Conservation (phyloP, 1,140 invertebrate species). For the Pachyrhynchus sulphureomaculatus region DNA sequence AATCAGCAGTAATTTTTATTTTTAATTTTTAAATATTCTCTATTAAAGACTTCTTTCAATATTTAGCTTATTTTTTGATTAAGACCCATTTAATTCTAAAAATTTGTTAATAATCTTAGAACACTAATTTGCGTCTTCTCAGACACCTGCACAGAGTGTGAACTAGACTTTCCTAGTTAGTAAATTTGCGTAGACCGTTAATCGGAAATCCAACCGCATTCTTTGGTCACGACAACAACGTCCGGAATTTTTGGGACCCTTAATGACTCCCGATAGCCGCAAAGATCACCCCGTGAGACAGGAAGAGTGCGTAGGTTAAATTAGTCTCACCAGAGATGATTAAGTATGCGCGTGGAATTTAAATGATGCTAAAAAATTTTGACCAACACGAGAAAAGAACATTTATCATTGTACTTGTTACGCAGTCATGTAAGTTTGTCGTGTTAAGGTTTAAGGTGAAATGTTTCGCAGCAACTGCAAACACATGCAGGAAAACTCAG, state of each 20-base stretch:
- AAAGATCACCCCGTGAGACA: constrained; percentile 21
- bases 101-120: too few species aligned
- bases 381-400: constrained; percentile 23
- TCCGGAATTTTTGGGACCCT: constrained; percentile 9
- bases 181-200: constrained; percentile 19
- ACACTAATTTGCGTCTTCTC: background rate
- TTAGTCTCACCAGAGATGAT: constrained; percentile 22
- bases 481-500: too few species aligned
- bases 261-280: constrained; percentile 18
- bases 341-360: constrained; percentile 23
- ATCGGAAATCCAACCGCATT: constrained; percentile 25
- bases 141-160: constrained; percentile 15
- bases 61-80: too few species aligned
- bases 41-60: too few species aligned
- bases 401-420: constrained; percentile 6
- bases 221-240: constrained; percentile 6
- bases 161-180: constrained; percentile 20
- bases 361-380: constrained; percentile 27
- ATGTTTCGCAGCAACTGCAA: too few species aligned
- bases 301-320: constrained; percentile 25
- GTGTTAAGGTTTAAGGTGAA: too few species aligned
- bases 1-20: too few species aligned
- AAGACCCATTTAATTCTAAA: too few species aligned
- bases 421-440: too few species aligned
- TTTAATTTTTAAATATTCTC: too few species aligned